A percentile compares a stretch with the other conserved stretches of the same genome.
Conservation (phyloP, 2,888 invertebrate genomes). For the Autographa pulchrina region DNA sequence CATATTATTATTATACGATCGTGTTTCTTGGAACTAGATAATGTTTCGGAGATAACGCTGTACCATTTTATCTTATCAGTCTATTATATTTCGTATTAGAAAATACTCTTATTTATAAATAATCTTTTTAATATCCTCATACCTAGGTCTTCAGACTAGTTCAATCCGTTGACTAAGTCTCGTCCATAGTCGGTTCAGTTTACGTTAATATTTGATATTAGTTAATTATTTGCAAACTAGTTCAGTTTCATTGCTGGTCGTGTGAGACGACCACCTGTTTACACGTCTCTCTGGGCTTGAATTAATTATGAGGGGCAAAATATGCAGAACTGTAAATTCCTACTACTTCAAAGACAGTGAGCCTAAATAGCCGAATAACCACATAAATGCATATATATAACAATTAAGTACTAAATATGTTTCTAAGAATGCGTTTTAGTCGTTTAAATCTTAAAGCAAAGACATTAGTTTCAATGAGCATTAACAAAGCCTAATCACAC, state of each 20-base stretch:
- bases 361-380: not conserved
- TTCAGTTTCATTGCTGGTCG: not conserved
- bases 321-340: not conserved
- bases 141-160: too few relatives aligned
- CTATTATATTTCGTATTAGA: too few relatives aligned
- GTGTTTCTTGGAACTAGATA: too few relatives aligned
- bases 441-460: not conserved
- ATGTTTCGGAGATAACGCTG: too few relatives aligned
- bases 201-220: not conserved
- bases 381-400: too few relatives aligned
- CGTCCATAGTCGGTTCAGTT: not conserved
- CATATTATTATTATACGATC: too few relatives aligned
- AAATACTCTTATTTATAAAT: too few relatives aligned
- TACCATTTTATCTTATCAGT: too few relatives aligned
- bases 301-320: not conserved
- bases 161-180: not conserved
- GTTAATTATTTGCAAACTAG: not conserved
- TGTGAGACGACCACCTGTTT: constrained; percentile 4
- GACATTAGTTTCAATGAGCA: not conserved
- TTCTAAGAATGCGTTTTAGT: not conserved
- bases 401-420: not conserved
- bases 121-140: too few relatives aligned
- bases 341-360: too few relatives aligned
- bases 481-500: not conserved
- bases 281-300: not conserved